Conservation (phyloP, 1,140 invertebrate species). For the Bombus confusus region DNA sequence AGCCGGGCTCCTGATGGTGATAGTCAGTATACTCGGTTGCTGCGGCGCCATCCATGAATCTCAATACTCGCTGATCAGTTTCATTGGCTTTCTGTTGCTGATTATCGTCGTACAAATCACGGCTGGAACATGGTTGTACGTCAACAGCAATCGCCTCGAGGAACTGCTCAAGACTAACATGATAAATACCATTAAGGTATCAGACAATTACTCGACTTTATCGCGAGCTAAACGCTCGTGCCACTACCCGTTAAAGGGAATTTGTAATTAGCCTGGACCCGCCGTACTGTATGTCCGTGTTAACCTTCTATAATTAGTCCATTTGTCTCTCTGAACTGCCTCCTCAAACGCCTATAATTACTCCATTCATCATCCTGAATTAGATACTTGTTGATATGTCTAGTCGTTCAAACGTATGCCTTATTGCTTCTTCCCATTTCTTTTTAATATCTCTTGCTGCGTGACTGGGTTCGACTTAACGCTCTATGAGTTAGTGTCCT, state of each 20-base stretch:
- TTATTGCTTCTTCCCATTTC: not conserved
- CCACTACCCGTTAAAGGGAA: slow-evolving; percentile 7
- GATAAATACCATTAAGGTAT: slow-evolving; percentile 85
- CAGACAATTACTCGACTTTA: not conserved
- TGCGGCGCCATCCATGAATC: slow-evolving; percentile 94
- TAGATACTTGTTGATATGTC: slow-evolving; percentile 21
- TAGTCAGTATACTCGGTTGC: slow-evolving; percentile 95
- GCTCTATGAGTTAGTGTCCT: not conserved
- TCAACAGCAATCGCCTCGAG: slow-evolving; percentile 86
- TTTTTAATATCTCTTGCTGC: not conserved
- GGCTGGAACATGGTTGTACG: slow-evolving; percentile 88
- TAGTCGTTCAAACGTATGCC: not conserved
- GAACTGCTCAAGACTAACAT: slow-evolving; percentile 85
- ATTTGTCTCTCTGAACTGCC: not conserved
- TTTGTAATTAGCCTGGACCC: slow-evolving; percentile 9
- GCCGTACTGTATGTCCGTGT: not conserved
- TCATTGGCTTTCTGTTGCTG: slow-evolving; percentile 89
- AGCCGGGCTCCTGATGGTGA: slow-evolving; percentile 90
- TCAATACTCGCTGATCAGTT: slow-evolving; percentile 92
- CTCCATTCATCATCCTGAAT: slow-evolving; percentile 27
- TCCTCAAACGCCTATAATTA: slow-evolving; percentile 16
- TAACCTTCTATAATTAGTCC: slow-evolving; percentile 25
- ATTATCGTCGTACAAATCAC: slow-evolving; percentile 91
- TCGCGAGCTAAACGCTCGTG: not conserved
- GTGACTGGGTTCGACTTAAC: not conserved